phyloP scores from a whole-genome alignment of 2,797 vertebrate species.

The Muscicapa striata region DNA sequence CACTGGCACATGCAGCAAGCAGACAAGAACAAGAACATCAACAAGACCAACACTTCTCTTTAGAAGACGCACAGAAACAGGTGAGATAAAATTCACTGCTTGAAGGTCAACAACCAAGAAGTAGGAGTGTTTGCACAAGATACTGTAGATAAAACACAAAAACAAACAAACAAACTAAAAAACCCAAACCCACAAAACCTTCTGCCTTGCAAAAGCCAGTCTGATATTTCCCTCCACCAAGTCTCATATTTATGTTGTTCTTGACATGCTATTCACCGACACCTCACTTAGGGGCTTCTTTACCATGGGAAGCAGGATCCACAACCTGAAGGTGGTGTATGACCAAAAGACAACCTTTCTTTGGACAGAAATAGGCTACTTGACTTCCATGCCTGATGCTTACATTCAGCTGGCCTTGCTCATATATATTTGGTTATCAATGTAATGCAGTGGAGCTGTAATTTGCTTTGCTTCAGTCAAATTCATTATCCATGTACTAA shows the following conservation, averaged over 20 bases:
- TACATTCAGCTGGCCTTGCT: background rate
- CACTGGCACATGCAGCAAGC: background rate
- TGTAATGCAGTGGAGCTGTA: background rate
- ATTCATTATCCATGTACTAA: background rate
- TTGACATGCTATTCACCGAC: background rate
- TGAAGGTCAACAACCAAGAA: background rate
- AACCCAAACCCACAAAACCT: background rate
- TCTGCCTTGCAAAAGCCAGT: background rate
- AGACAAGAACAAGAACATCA: background rate
- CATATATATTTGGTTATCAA: background rate
- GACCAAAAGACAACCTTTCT: background rate
- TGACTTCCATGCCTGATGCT: background rate
- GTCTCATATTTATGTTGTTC: background rate
- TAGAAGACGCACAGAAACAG: background rate
- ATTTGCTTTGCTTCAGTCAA: background rate
- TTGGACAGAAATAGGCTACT: background rate
- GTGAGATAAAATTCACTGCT: background rate
- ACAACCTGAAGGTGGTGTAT: background rate
- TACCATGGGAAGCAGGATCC: background rate
- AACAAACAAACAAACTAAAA: background rate
- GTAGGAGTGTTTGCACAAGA: background rate
- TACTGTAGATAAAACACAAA: background rate
- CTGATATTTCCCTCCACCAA: background rate
- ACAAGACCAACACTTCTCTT: background rate
- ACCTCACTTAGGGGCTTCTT: background rate